Conservation (phyloP, 2,113 vertebrate species). For the Megaceryle torquata region DNA sequence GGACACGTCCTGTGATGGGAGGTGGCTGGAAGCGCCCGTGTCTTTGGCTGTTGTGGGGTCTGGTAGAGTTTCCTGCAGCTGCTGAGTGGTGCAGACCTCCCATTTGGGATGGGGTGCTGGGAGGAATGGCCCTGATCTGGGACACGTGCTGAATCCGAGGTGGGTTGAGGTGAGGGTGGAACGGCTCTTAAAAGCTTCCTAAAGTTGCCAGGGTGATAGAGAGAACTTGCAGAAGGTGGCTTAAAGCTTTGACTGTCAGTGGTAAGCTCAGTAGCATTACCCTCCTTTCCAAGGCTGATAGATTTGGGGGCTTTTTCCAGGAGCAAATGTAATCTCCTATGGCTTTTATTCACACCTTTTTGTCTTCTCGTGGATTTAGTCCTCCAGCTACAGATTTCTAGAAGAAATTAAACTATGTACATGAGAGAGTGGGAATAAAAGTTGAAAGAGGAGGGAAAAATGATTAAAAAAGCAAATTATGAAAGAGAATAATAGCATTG, state of each 20-base stretch:
- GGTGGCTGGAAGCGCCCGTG: too few relatives aligned
- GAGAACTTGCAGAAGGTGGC: not conserved
- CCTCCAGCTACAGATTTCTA: not conserved
- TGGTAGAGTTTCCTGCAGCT: too few relatives aligned
- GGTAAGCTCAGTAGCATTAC: fast-evolving
- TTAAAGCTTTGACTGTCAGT: not conserved
- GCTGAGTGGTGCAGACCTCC: too few relatives aligned
- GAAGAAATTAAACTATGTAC: not conserved
- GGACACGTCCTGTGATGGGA: too few relatives aligned
- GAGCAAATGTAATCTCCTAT: not conserved
- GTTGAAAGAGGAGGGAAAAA: not conserved
- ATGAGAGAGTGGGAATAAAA: not conserved
- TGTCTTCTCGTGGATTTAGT: not conserved
- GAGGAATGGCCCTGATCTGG: too few relatives aligned
- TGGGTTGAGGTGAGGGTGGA: not conserved
- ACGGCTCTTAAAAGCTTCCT: not conserved
- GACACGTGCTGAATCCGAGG: not conserved
- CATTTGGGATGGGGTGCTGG: too few relatives aligned
- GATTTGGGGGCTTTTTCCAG: not conserved
- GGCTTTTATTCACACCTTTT: not conserved
- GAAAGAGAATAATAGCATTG: not conserved
- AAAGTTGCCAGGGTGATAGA: not conserved
- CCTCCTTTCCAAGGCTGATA: fast-evolving
- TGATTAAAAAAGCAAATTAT: not conserved
- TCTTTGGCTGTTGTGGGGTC: too few relatives aligned